phyloP scores from a whole-genome alignment of 2,888 invertebrate genomes.

The Sphaerolaimus hirsutus region DNA sequence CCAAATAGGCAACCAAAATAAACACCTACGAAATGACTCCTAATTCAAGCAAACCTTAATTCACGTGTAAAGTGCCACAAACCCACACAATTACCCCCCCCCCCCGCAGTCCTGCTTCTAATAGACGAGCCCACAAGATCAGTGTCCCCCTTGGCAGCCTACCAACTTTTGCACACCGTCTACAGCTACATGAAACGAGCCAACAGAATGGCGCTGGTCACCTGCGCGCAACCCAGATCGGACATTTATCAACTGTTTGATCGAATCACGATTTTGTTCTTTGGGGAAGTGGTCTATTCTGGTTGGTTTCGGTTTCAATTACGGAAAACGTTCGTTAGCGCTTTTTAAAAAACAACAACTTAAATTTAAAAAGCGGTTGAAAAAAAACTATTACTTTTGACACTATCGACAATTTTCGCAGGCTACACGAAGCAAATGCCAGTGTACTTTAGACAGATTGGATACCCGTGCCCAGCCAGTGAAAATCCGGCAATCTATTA shows the following conservation, averaged over 20 bases:
- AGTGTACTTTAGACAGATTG: constrained; percentile 76
- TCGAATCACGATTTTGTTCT: constrained; percentile 60
- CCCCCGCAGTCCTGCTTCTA: constrained; percentile 13
- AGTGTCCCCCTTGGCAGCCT: constrained; percentile 75
- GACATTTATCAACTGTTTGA: constrained; percentile 88
- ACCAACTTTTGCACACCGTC: constrained; percentile 71
- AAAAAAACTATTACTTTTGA: too few species aligned
- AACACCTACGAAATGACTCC: too few species aligned
- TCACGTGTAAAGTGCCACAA: too few species aligned
- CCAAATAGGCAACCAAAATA: too few species aligned
- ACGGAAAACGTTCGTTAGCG: neutral
- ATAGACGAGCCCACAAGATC: constrained; percentile 75
- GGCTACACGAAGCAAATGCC: constrained; percentile 73
- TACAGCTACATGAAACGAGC: constrained; percentile 64
- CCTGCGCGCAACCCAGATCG: constrained; percentile 71
- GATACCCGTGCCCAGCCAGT: constrained; percentile 80
- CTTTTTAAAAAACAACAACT: too few species aligned
- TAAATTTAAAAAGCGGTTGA: too few species aligned
- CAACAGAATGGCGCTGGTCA: constrained; percentile 62
- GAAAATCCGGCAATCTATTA: constrained; percentile 97
- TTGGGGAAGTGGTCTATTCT: constrained; percentile 46
- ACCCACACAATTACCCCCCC: too few species aligned
- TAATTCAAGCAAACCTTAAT: too few species aligned
- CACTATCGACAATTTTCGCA: too few species aligned
- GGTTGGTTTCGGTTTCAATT: too few species aligned